A percentile compares a stretch with the other conserved stretches of the same genome.
phyloP scores from a whole-genome alignment of 2,888 invertebrate species.

The Papilio gigon region DNA sequence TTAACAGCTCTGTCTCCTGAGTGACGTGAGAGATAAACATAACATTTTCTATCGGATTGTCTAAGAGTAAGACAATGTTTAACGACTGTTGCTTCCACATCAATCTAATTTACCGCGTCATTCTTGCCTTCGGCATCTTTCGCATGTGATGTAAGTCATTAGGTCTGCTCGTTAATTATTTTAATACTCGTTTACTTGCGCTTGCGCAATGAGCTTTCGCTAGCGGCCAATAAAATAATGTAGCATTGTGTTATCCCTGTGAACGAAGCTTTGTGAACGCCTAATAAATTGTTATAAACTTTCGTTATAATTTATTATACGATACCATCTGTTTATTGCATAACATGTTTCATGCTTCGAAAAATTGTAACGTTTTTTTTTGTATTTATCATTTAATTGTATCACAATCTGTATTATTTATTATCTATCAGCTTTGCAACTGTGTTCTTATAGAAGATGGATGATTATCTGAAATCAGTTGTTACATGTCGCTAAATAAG shows the following conservation, averaged over 20 bases:
- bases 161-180: slow-evolving; percentile 75
- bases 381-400: slow-evolving; percentile 26
- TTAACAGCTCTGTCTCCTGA: neutral
- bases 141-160: slow-evolving; percentile 68
- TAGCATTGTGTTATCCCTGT: slow-evolving; percentile 67
- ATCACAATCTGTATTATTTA: slow-evolving; percentile 23
- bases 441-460: neutral
- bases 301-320: slow-evolving; percentile 60
- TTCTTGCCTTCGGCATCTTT: slow-evolving; percentile 56
- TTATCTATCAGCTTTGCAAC: slow-evolving; percentile 28
- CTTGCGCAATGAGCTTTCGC: slow-evolving; percentile 75
- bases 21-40: slow-evolving; percentile 37
- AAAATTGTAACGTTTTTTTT: slow-evolving; percentile 27
- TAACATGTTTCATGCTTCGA: slow-evolving; percentile 42
- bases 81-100: slow-evolving; percentile 21
- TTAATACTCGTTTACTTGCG: slow-evolving; percentile 71
- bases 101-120: slow-evolving; percentile 46
- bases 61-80: slow-evolving; percentile 30
- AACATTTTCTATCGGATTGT: slow-evolving; percentile 38
- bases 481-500: no score
- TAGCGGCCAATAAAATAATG: slow-evolving; percentile 70
- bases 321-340: slow-evolving; percentile 53
- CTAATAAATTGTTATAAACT: slow-evolving; percentile 61
- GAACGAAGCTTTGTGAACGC: slow-evolving; percentile 71
- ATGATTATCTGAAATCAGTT: neutral